Evolutionary conservation across 2,888 invertebrate species (phyloP), one percentile per base, ranked within the genome.

Genomic region (Drosophila rubida): DNA sequence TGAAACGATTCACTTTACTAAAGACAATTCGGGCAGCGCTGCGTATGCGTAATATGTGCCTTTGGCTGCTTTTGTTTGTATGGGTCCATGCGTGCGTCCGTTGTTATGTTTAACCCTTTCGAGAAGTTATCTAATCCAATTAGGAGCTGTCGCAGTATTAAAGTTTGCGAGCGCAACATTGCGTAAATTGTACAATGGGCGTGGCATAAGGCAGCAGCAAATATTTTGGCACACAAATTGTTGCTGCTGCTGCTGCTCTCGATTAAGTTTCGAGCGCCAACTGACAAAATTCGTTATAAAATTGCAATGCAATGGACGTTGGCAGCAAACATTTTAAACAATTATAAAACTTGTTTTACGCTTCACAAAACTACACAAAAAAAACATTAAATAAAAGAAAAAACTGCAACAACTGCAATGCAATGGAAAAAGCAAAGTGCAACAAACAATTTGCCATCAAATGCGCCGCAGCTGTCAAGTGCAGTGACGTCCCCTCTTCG

Each of bases 291-390:
- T 86, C 83, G 80, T 82, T 82, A 86, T 80, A 83, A 83, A 83
- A 82, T 80, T 76, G 86, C 76, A 72, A 50, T 80, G 82, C 76
- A 83, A 54, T 71, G 80, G 86, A 83, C 86, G 70, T 78, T 82
- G 59, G 60, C 80, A 69, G 83, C 80, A 80, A 78, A 78, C 82
- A 83, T 82, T 86, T 83, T 78, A 80, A 83, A 86, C 82, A 83
- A 83, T 83, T 83, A 83, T 83, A 86, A 83, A 83, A 83, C 82
- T 83, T 86, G 82, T 83, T 83, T 83, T 78, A 86, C 82, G 86
- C 82, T 83, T 70, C 78, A 83, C 80, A 86, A 70, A 68, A 76
- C 83, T 71, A 74, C 76, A 73, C 27, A 55, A 55, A 49, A 50
- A 51, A 55, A 49, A 50, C 46, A 19, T 13, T 11, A 49, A 25